Evolutionary conservation across 2,888 invertebrate genomes (phyloP), one percentile per base, ranked within the genome.

Genomic region (Diarsia dahlii): DNA sequence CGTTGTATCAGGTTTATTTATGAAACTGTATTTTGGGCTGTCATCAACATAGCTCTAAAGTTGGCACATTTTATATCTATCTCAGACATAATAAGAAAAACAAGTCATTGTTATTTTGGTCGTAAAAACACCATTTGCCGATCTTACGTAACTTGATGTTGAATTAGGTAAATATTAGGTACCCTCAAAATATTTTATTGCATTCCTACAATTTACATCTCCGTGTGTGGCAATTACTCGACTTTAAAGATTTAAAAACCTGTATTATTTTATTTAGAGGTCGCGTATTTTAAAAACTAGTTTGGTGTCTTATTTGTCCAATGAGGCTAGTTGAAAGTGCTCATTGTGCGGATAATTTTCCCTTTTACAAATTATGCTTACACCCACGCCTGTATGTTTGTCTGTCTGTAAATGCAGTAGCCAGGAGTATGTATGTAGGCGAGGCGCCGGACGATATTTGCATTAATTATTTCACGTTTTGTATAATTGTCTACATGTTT

Each of bases 381-480:
- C 82, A 66, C 87, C 88, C 58, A 88, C 86, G 79, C 78, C 34
- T 68, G 77, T 71, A 50, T 80, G 77, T 85, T 74, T 80, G 82
- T 84, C 81, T 85, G 89, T 87, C 82, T 87, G 81, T 83, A 84
- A 84, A 69, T 78, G 74, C 85, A 83, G 87, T 84, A 84, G 87
- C 85, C 74, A 70, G 45, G 66, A 67, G 28, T 13, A 60, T 34
- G 90, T 90, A 85, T 34, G 90, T 90, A 85, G 91, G 89, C 89
- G 90, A 85, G 88, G 90, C 90, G 90, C 90, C 88, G 82, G 83
- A 84, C 85, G 84, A 84, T 79, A 88, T 90, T 88, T 88, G 89
- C 89, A 88, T 90, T 89, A 88, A 90, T 91, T 92, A 89, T 89
- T 86, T 66, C 73, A 71, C 82, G 72, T 79, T 80, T 88, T 81